Base-by-base conservation (phyloP, 1,140 invertebrate genomes). In the Drosophila bocki region DNA sequence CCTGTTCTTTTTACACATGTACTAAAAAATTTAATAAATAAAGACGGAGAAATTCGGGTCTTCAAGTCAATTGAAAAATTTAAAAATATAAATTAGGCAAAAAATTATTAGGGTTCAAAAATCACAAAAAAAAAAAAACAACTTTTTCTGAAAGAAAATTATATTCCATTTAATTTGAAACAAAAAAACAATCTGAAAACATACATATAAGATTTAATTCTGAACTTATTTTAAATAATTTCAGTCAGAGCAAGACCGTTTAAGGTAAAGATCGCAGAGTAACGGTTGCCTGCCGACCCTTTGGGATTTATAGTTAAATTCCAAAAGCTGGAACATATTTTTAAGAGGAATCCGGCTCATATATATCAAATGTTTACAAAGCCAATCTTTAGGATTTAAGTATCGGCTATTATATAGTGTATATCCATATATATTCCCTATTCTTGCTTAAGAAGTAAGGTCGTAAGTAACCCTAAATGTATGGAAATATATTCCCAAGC, bases 1-100 rank as follows among this genome's bases (percentile, higher is more conserved):
- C 12, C 13, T n/a, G 11, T 37, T 26, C 61, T 29, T 33, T 44
- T 71, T 57, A 47, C 54, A 35, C 15, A 70, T 35, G 32, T 35
- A 35, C 47, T 9, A 6, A 12, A 33, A 12, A n/a, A 7, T 17
- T 1, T 32, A 32, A 32, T 17, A 29, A 50, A 50, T 51, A 7
- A 6, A 51, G n/a, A 11, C 5, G 11, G 5, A 32, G 1, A 33
- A 32, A 17, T 51, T 35, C 13, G 3, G 3, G 11, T 1, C 6
- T 51, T 3, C 4, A 33, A 33, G 19, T 12, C 0, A 4, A 13
- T 13, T 33, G 1, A 33, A 17, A 51, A 19, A 19, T 19, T 19
- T 19, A 19, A 19, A 26, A 26, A 26, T 26, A 26, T 26, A 26
- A 5, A 26, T 26, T 26, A 26, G 26, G 26, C 3, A 26, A 26